phyloP scores from a whole-genome alignment of 2,113 vertebrate species.

The Oreotrochilus melanogaster region DNA sequence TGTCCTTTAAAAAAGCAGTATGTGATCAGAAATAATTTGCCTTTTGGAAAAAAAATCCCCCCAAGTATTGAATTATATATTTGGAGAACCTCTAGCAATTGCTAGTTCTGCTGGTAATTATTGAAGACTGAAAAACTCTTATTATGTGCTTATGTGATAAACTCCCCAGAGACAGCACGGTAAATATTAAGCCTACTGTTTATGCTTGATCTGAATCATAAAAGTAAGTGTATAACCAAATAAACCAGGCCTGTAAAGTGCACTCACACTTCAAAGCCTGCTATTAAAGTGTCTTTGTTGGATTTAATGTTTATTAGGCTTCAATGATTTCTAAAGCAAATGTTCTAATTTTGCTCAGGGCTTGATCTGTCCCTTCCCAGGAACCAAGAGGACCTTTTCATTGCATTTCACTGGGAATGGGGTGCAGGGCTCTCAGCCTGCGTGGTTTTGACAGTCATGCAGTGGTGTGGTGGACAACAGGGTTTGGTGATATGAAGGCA shows the following conservation, averaged over 20 bases:
- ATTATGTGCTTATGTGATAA: background rate
- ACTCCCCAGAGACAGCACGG: background rate
- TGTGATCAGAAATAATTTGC: background rate
- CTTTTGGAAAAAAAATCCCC: background rate
- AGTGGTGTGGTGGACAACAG: background rate
- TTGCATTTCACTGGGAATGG: background rate
- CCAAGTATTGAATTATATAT: background rate
- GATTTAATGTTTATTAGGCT: background rate
- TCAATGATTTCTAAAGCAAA: background rate
- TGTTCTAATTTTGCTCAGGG: background rate
- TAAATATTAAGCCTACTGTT: slow-evolving; percentile 30
- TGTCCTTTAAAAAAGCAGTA: background rate
- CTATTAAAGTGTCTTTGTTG: background rate
- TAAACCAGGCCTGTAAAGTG: background rate
- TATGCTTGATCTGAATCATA: slow-evolving; percentile 42
- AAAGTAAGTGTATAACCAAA: slow-evolving; percentile 49
- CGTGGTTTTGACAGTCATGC: background rate
- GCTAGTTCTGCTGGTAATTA: background rate
- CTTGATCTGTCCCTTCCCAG: background rate
- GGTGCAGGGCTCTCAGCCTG: background rate
- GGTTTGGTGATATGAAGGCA: background rate
- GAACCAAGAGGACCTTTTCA: background rate
- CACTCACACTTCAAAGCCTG: slow-evolving; percentile 5
- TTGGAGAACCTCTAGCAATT: background rate
- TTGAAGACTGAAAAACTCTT: background rate